Evolutionary conservation across 2,797 vertebrate genomes (phyloP).

Genomic region (Lacerta bilineata): DNA sequence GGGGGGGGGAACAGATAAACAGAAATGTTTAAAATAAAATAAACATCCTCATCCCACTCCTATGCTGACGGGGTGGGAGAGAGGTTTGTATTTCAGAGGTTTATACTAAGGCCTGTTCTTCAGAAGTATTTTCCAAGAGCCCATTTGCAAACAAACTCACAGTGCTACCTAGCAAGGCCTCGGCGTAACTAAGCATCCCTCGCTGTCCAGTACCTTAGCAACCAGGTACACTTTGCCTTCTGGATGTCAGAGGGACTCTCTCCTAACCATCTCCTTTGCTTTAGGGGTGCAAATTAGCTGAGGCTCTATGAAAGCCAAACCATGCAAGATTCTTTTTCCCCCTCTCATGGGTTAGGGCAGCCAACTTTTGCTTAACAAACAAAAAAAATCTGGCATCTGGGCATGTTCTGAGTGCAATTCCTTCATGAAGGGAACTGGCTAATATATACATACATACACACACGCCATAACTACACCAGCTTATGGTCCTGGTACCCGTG

Average conservation of each 20-base stretch:
- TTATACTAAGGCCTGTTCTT: too few relatives aligned
- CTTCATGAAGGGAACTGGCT: not conserved
- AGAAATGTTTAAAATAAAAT: not conserved
- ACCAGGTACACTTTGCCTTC: not conserved
- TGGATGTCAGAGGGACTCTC: not conserved
- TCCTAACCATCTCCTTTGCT: not conserved
- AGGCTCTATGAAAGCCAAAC: conserved; percentile 66
- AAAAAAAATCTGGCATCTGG: not conserved
- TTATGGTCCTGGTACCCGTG: not conserved
- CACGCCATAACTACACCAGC: not conserved
- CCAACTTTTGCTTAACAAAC: not conserved
- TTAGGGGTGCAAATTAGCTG: conserved; percentile 41
- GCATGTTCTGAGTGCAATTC: not conserved
- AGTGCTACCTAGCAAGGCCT: not conserved
- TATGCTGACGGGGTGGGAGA: not conserved
- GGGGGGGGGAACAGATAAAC: not conserved
- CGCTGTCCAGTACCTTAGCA: not conserved
- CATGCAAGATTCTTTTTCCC: conserved; percentile 55
- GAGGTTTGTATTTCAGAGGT: too few relatives aligned
- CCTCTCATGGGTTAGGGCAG: not conserved
- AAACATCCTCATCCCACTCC: not conserved
- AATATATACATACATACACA: fast-evolving
- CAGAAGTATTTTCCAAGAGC: not conserved
- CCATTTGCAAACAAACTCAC: not conserved
- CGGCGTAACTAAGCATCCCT: too few relatives aligned